Evolutionary conservation across 2,113 vertebrate species (phyloP), one percentile per base, ranked within the genome.

Genomic region (Taxidea taxus): DNA sequence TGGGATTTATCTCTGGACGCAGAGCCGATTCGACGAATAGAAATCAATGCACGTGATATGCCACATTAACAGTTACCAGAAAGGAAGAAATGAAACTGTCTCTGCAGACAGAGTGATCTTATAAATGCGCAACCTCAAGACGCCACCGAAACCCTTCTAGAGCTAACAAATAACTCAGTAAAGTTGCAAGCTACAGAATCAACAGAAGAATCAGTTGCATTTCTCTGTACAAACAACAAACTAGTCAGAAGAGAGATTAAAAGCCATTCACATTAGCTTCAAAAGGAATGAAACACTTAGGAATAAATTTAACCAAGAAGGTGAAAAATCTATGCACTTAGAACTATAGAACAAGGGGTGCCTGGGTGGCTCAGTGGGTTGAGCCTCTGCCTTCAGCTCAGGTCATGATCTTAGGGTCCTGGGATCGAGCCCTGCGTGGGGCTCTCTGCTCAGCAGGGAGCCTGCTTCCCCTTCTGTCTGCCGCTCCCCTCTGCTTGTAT

Each of bases 371-470:
- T 54, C 51, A 16, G 51, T 54, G 51, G 51, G 16, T 54, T 54
- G 16, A 54, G 51, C 1, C 51, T 18, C 16, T 54, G 51, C 51
- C 16, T 54, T 54, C 5, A 1, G 51, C 16, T 70, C 66, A 21
- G 1, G n/a, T 70, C 66, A 70, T 21, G 66, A 70, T 37, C 66
- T 9, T n/a, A 37, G 7, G 18, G 18, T 70, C 29, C 34, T 70
- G 66, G 66, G 66, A 4, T n/a, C 7, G 1, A 68, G 34, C 2
- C 1, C 64, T 3, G 0, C 34, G 9, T 68, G 1, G 3, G 34
- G 64, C 7, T 68, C 7, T 16, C 4, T 68, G 64, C 64, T 68
- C 64, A 18, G 64, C 2, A 1, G 29, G 29, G 29, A 64, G 62
- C 29, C 29, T 64, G 29, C 62, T 64, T 64, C 62, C 31, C 62